These are phyloP conservation scores for Cerastis rubricosa DNA, from an alignment of 2,888 invertebrate species.

Conservation along the genomic window DNA sequence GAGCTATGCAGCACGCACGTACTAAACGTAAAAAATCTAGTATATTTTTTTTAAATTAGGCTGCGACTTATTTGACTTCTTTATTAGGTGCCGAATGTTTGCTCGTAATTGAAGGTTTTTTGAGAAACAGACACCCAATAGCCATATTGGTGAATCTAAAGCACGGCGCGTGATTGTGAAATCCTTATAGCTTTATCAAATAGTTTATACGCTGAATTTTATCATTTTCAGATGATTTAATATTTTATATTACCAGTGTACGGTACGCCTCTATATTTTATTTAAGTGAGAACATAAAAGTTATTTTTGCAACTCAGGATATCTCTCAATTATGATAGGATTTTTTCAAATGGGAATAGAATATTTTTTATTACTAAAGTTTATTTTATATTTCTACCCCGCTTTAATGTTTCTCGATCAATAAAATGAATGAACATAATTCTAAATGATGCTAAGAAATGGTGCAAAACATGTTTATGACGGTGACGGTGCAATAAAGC, in stretches of 20 bases:
- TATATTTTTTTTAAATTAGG: neutral
- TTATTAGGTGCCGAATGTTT: neutral
- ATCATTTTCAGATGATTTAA: neutral
- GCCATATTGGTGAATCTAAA: neutral
- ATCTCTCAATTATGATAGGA: neutral
- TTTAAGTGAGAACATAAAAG: neutral
- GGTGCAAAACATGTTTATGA: slow-evolving; percentile 44
- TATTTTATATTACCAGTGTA: neutral
- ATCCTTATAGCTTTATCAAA: neutral
- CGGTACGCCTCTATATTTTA: neutral
- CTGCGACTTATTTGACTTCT: neutral
- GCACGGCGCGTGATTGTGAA: neutral
- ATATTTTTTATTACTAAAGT: neutral
- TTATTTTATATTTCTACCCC: slow-evolving; percentile 8
- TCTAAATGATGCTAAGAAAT: slow-evolving; percentile 10
- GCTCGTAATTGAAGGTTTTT: neutral
- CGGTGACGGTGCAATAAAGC: slow-evolving; percentile 41
- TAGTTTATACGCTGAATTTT: neutral
- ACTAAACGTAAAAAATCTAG: neutral
- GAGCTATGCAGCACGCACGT: neutral
- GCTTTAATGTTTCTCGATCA: neutral
- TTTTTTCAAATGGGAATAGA: neutral
- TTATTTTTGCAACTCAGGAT: neutral
- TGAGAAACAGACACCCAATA: neutral
- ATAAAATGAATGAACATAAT: slow-evolving; percentile 11